Percentiles rank a stretch among this genome's conserved stretches.
Evolutionary conservation across 2,888 invertebrate species (phyloP).

Genomic region (Nebria salina): DNA sequence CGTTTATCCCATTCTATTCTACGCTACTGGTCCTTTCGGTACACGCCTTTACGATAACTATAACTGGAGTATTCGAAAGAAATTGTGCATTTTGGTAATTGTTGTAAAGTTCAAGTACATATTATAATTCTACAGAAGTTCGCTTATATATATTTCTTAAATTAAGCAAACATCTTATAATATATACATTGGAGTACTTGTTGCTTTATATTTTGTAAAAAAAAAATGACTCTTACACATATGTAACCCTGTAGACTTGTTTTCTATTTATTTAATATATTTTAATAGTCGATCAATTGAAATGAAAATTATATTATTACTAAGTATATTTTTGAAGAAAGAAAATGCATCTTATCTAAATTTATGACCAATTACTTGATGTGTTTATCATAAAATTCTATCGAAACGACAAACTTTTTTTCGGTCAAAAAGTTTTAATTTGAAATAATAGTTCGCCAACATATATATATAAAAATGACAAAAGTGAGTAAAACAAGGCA

Average conservation of each 20-base stretch:
- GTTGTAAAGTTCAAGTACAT: not conserved
- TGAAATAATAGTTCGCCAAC: not conserved
- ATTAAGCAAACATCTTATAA: no score
- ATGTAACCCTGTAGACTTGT: no score
- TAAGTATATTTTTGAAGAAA: no score
- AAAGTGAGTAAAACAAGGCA: not conserved
- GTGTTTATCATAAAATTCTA: not conserved
- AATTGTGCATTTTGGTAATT: not conserved
- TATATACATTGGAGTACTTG: no score
- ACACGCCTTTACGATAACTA: not conserved
- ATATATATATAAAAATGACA: not conserved
- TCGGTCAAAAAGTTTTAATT: not conserved
- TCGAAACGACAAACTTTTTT: not conserved
- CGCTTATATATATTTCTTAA: no score
- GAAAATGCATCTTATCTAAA: no score
- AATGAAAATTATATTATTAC: no score
- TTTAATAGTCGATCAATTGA: no score
- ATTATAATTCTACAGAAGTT: not conserved
- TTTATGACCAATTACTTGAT: no score
- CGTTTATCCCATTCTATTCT: constrained; percentile 3
- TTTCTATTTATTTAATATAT: no score
- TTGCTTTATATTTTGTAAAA: no score
- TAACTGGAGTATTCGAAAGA: not conserved
- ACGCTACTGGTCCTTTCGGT: not conserved
- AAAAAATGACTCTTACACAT: no score